Base-by-base conservation (phyloP, 2,113 vertebrate genomes). In the Ahaetulla prasina region DNA sequence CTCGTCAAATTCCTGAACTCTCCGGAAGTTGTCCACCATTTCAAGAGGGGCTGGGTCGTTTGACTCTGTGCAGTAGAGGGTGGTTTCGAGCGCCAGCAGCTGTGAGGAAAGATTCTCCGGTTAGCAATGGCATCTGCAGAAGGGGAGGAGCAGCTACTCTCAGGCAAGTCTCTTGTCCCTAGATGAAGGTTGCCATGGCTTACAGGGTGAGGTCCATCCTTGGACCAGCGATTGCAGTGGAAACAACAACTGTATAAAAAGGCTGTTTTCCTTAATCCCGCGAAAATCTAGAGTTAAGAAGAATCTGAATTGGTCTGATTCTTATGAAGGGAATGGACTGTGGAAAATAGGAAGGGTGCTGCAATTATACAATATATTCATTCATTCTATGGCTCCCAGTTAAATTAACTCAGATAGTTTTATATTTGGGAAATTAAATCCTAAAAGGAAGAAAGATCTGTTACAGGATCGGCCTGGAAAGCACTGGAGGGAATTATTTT, bases 11-110 rank as follows among this genome's bases (percentile, higher is more conserved):
- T 96, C 96, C 96, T 99, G 99, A 1, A 98, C 94, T 0, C 95
- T 97, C 89, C 99, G 97, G 97, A 97, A 99, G 97, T 99, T 99
- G 92, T 97, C 90, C 0, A 97, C 96, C 96, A 99, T 97, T 91
- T 98, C 96, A 88, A 97, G 89, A 22, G 97, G 97, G 43, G 95
- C 93, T 0, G 97, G 97, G 53, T 99, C 98, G 22, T 98, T 97
- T 0, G 95, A 84, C 20, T 96, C 92, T 50, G 98, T 98, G 95
- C 98, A 98, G 93, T 98, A 99, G 93, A 99, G 96, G 57, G 97
- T 95, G 11, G 98, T 98, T 94, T 98, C 98, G 96, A 99, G 91
- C 43, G 96, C 95, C 93, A 97, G 57, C 90, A 99, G 97, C 99
- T 99, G 22, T 14, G 89, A 87, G 45, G 43, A 39, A 68, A 92